phyloP scores from a whole-genome alignment of 2,113 vertebrate species.

The Lathamus discolor region DNA sequence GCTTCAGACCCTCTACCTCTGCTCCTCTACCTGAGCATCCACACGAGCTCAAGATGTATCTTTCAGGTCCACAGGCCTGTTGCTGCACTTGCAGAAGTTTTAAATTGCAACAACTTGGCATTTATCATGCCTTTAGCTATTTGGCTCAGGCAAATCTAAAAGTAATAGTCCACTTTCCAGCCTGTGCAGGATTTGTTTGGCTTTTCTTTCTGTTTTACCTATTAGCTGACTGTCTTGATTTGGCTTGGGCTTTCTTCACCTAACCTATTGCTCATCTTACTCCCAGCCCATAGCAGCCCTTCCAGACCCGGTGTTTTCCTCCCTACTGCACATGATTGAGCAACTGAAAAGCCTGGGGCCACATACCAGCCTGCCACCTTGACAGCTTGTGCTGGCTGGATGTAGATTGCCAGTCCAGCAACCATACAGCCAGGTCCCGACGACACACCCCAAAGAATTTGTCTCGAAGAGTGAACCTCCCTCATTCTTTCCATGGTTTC shows the following conservation, averaged over 20 bases:
- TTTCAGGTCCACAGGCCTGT: accelerated
- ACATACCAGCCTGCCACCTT: slow-evolving; percentile 61
- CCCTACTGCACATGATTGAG: slow-evolving; percentile 7
- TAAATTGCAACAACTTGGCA: neutral
- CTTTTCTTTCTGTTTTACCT: neutral
- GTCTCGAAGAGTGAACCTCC: slow-evolving; percentile 26
- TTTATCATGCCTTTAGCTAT: neutral
- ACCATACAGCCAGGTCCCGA: neutral
- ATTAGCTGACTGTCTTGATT: slow-evolving; percentile 9
- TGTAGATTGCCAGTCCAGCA: neutral
- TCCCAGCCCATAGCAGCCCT: slow-evolving; percentile 4
- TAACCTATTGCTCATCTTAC: slow-evolving; percentile 37
- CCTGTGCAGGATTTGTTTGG: neutral
- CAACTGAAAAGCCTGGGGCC: slow-evolving; percentile 20
- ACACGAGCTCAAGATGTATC: neutral
- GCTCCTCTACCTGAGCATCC: neutral
- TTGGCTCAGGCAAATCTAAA: neutral
- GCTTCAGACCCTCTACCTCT: neutral
- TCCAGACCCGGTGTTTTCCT: slow-evolving; percentile 42
- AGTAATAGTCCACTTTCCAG: neutral
- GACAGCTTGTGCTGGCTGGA: slow-evolving; percentile 26
- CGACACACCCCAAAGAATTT: slow-evolving; percentile 37
- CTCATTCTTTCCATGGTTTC: slow-evolving; percentile 60
- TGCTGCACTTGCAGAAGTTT: neutral
- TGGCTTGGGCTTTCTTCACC: slow-evolving; percentile 32